A percentile compares a stretch with the other conserved stretches of the same genome.
Conservation (phyloP, 2,888 invertebrate species). For the Chorisops tibialis region DNA sequence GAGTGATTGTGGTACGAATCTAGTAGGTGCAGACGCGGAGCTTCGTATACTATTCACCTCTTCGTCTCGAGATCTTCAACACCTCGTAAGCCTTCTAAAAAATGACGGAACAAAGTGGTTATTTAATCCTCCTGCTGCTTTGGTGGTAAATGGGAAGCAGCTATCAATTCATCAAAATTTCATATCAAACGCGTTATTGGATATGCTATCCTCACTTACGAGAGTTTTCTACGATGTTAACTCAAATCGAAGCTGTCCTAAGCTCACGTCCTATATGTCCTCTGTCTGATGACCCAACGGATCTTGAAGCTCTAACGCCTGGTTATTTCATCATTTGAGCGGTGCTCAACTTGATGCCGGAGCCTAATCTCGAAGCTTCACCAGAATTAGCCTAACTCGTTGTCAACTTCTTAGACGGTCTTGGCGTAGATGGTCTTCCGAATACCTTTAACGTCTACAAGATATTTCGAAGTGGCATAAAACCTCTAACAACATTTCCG, state of each 20-base stretch:
- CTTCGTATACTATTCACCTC: too few species aligned
- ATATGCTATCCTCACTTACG: slow-evolving; percentile 34
- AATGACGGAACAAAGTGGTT: slow-evolving; percentile 36
- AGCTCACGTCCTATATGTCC: slow-evolving; percentile 38
- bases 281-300: slow-evolving; percentile 29
- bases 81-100: slow-evolving; percentile 8
- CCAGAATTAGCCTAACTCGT: too few species aligned
- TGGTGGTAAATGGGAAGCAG: too few species aligned
- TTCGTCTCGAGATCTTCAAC: background rate
- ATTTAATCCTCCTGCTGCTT: slow-evolving; percentile 40
- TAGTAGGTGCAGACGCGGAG: too few species aligned
- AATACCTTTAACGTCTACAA: too few species aligned
- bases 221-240: slow-evolving; percentile 37
- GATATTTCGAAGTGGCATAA: too few species aligned
- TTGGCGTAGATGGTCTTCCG: too few species aligned
- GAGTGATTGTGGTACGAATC: too few species aligned
- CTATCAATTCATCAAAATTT: slow-evolving; percentile 38
- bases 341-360: too few species aligned
- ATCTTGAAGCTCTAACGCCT: slow-evolving; percentile 23
- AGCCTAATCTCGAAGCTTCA: too few species aligned
- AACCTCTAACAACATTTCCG: background rate
- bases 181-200: slow-evolving; percentile 37
- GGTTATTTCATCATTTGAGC: too few species aligned
- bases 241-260: slow-evolving; percentile 37
- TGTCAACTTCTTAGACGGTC: too few species aligned